Percentiles rank a stretch among this genome's conserved stretches.
phyloP scores from a whole-genome alignment of 2,797 vertebrate species.

The Xenops minutus region DNA sequence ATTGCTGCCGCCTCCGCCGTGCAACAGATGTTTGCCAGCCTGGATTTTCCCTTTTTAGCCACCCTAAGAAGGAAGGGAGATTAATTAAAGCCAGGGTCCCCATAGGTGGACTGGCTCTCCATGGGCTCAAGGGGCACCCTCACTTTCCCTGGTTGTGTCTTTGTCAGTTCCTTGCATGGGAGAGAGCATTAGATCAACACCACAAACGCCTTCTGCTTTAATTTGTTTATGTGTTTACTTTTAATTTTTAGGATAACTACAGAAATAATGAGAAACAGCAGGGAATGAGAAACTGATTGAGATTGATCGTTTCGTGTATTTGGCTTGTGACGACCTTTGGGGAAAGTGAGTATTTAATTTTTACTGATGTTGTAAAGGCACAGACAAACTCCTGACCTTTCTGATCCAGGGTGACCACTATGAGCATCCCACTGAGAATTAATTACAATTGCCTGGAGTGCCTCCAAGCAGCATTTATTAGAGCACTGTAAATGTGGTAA shows the following conservation, averaged over 20 bases:
- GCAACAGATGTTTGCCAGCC: conserved; percentile 33
- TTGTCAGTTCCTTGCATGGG: background rate
- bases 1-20: background rate
- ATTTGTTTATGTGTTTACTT: conserved; percentile 22
- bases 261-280: conserved; percentile 45
- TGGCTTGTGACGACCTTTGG: conserved; percentile 30
- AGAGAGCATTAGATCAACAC: background rate
- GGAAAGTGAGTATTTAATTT: conserved; percentile 58
- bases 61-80: conserved; percentile 27
- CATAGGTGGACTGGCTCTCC: background rate
- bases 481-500: conserved; percentile 32
- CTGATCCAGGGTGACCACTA: conserved; percentile 45
- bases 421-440: conserved; percentile 62
- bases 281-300: background rate
- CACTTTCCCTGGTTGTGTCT: background rate
- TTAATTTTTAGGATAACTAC: conserved; percentile 32
- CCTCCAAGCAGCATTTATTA: conserved; percentile 43
- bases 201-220: background rate
- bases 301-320: conserved; percentile 2
- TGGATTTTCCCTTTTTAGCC: conserved; percentile 36
- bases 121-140: rapidly evolving
- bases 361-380: conserved; percentile 61
- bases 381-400: conserved; percentile 54
- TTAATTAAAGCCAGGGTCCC: conserved; percentile 23
- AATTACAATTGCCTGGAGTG: conserved; percentile 54